These are phyloP conservation scores for Dione vanillae DNA, from an alignment of 2,888 invertebrate species.

Conservation along the genomic window DNA sequence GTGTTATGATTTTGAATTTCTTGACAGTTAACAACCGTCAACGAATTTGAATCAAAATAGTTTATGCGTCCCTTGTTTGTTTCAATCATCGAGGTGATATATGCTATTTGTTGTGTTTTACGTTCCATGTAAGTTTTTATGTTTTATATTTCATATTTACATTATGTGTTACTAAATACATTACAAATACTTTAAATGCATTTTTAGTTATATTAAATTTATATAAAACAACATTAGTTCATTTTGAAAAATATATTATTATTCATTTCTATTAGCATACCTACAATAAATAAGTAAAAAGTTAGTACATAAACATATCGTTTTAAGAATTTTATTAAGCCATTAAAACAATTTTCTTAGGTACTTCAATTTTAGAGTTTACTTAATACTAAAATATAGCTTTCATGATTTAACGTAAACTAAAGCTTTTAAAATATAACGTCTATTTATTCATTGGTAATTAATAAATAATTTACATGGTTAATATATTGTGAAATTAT, in stretches of 20 bases:
- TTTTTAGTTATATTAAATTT: background rate
- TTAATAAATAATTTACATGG: background rate
- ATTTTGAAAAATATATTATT: background rate
- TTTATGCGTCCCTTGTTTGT: constrained; percentile 1
- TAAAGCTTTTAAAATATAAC: background rate
- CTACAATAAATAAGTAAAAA: too few relatives aligned
- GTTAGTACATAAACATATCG: too few relatives aligned
- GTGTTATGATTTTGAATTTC: constrained; percentile 19
- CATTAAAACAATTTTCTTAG: background rate
- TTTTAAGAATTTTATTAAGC: too few relatives aligned
- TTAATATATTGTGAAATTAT: too few relatives aligned
- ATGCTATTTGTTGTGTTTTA: background rate
- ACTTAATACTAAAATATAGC: too few relatives aligned
- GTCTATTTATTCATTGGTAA: background rate
- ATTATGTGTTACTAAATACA: background rate
- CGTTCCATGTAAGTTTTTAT: constrained; percentile 13
- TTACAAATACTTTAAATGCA: background rate
- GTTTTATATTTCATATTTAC: background rate
- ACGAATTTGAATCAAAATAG: constrained; percentile 11
- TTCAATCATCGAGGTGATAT: background rate
- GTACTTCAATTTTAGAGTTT: too few relatives aligned
- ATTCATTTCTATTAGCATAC: too few relatives aligned
- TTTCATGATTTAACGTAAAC: background rate
- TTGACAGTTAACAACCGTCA: constrained; percentile 30
- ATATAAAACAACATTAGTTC: too few relatives aligned